These are phyloP conservation scores for Azorinus chamasolen DNA, from an alignment of 2,888 invertebrate genomes.

Conservation along the genomic window DNA sequence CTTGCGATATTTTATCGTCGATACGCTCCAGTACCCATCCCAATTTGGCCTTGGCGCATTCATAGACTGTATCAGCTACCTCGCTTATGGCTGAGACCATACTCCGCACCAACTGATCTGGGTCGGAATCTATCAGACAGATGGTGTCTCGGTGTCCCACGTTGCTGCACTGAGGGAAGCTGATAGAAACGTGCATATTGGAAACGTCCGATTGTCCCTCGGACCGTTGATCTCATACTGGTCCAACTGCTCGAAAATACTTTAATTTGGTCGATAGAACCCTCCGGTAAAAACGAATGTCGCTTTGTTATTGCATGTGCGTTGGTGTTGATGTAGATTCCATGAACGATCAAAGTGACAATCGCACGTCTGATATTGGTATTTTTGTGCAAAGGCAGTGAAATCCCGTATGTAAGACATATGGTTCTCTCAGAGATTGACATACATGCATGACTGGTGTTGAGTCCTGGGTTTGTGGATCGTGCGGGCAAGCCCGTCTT, in stretches of 20 bases:
- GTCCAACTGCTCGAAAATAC: slow-evolving; percentile 36
- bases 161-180: slow-evolving; percentile 41
- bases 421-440: slow-evolving; percentile 51
- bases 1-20: not conserved
- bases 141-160: slow-evolving; percentile 28
- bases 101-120: slow-evolving; percentile 8
- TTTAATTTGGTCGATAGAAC: slow-evolving; percentile 10
- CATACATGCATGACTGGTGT: slow-evolving; percentile 33
- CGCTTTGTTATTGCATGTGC: slow-evolving; percentile 33
- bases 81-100: slow-evolving; percentile 7
- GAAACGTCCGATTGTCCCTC: not conserved
- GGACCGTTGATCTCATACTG: slow-evolving; percentile 29
- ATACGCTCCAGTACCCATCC: slow-evolving; percentile 1
- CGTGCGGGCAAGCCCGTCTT: slow-evolving; percentile 29
- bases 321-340: slow-evolving; percentile 32
- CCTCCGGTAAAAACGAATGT: slow-evolving; percentile 35
- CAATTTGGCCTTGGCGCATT: slow-evolving; percentile 11
- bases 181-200: slow-evolving; percentile 28
- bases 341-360: slow-evolving; percentile 26
- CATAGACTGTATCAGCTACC: slow-evolving; percentile 3
- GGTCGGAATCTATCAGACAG: slow-evolving; percentile 27
- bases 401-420: slow-evolving; percentile 39
- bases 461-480: slow-evolving; percentile 35
- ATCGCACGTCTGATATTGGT: slow-evolving; percentile 46
- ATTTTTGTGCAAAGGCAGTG: slow-evolving; percentile 23